A percentile compares a stretch with the other conserved stretches of the same genome.
Conservation (phyloP, 53 echinoderm and acorn worm genomes). For the Crossaster papposus region DNA sequence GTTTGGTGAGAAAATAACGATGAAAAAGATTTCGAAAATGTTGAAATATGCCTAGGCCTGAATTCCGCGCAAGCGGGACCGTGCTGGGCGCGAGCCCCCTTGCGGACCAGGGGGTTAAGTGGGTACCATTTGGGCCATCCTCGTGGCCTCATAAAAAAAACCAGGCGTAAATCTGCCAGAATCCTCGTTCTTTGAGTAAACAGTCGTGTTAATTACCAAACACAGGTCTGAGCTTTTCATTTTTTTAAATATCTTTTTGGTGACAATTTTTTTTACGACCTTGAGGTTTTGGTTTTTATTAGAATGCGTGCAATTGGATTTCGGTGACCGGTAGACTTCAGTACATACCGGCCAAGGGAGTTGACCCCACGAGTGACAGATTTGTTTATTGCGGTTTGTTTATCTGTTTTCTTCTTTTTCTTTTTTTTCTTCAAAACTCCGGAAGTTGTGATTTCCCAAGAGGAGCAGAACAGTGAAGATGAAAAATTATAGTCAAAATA, state of each 20-base stretch:
- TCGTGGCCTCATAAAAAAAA: slow-evolving; percentile 34
- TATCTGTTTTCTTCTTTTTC: background rate
- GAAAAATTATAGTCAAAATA: no score
- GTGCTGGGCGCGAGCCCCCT: background rate
- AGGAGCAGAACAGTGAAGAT: no score
- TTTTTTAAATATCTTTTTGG: background rate
- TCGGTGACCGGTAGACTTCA: background rate
- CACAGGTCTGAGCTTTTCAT: background rate
- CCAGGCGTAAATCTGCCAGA: slow-evolving; percentile 36
- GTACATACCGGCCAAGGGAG: background rate
- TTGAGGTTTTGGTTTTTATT: background rate
- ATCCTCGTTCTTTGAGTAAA: slow-evolving; percentile 12
- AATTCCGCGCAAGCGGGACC: background rate
- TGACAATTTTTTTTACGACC: background rate
- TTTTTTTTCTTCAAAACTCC: no score
- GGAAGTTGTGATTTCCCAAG: background rate
- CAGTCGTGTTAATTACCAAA: slow-evolving; percentile 49
- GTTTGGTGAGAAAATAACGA: background rate
- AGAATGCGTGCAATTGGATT: background rate
- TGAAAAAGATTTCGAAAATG: background rate
- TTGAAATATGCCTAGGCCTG: background rate
- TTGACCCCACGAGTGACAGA: background rate
- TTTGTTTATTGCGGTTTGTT: background rate
- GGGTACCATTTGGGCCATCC: background rate
- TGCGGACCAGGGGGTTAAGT: slow-evolving; percentile 5